Percentiles rank a stretch among this genome's conserved stretches.
Evolutionary conservation across 2,888 invertebrate genomes (phyloP).

Genomic region (Salticus scenicus): DNA sequence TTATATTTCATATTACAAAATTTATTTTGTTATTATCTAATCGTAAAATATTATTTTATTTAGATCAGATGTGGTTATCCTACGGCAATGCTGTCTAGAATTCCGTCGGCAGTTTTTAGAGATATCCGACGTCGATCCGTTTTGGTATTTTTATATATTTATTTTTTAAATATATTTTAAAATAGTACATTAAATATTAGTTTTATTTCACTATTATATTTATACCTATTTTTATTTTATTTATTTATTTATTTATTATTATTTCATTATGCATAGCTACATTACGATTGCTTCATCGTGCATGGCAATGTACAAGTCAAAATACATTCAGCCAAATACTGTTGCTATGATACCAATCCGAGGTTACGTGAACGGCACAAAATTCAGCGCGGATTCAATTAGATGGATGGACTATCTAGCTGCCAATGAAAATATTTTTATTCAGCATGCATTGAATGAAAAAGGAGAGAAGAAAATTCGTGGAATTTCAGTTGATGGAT

Average conservation of each 20-base stretch:
- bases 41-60: too few species aligned
- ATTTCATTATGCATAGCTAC: too few species aligned
- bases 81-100: background rate
- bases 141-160: background rate
- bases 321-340: background rate
- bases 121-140: background rate
- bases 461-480: background rate
- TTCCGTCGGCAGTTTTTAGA: background rate
- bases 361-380: background rate
- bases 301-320: background rate
- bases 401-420: background rate
- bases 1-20: too few species aligned
- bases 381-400: background rate
- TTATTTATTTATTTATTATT: too few species aligned
- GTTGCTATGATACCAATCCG: background rate
- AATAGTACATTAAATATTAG: too few species aligned
- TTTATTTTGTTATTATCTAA: too few species aligned
- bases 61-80: background rate
- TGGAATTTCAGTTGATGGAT: background rate
- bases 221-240: too few species aligned
- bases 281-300: background rate
- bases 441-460: background rate
- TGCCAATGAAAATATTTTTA: background rate
- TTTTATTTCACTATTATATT: too few species aligned
- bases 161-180: too few species aligned